phyloP scores from a whole-genome alignment of 2,888 invertebrate species.

The Agrochola lota region DNA sequence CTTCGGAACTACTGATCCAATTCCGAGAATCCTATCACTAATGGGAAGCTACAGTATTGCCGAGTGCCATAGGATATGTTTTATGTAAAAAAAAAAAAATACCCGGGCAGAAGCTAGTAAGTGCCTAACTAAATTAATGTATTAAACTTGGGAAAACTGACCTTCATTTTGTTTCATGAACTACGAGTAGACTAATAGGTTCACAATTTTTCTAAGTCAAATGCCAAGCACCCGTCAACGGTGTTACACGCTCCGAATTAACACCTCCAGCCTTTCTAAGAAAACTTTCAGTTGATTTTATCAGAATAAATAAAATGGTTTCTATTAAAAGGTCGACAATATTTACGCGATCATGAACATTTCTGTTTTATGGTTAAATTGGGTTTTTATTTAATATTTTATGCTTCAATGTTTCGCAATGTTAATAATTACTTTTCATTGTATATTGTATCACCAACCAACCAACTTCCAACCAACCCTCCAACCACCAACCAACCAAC shows the following conservation, averaged over 20 bases:
- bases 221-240: slow-evolving; percentile 23
- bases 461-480: too few relatives aligned
- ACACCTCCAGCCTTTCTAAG: slow-evolving; percentile 6
- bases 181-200: background rate
- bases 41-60: too few relatives aligned
- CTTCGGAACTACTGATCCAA: too few relatives aligned
- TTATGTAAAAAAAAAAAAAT: too few relatives aligned
- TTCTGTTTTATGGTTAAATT: slow-evolving; percentile 3
- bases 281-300: slow-evolving; percentile 42
- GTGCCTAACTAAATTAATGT: background rate
- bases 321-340: slow-evolving; percentile 27
- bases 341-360: background rate
- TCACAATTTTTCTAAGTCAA: background rate
- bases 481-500: too few relatives aligned
- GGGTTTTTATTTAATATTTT: too few relatives aligned
- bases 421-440: too few relatives aligned
- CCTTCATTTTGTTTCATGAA: background rate
- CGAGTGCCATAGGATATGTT: too few relatives aligned
- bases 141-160: background rate
- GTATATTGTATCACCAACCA: too few relatives aligned
- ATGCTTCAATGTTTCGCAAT: too few relatives aligned
- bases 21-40: too few relatives aligned
- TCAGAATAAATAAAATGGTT: slow-evolving; percentile 26
- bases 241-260: slow-evolving; percentile 27
- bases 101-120: too few relatives aligned